phyloP scores from a whole-genome alignment of 1,140 invertebrate genomes.

The Planococcus citri region DNA sequence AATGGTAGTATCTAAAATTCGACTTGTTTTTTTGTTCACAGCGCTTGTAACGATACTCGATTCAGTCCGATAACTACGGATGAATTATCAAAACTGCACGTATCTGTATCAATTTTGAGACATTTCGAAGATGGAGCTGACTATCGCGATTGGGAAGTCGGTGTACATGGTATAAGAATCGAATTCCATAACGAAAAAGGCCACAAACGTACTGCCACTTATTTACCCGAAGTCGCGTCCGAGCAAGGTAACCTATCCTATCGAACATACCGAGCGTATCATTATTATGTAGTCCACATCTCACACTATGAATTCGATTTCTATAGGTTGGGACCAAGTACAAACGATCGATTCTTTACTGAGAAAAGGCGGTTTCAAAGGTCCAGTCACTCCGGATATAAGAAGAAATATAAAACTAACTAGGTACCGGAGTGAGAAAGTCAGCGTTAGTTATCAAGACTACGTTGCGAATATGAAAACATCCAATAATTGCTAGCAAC shows the following conservation, averaged over 20 bases:
- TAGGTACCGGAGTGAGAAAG: slow-evolving; percentile 83
- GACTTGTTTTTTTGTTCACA: slow-evolving; percentile 35
- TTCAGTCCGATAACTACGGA: slow-evolving; percentile 91
- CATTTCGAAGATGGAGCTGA: slow-evolving; percentile 91
- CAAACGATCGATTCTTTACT: slow-evolving; percentile 96
- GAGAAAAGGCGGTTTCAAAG: slow-evolving; percentile 92
- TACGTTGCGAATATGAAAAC: slow-evolving; percentile 51
- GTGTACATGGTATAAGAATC: slow-evolving; percentile 93
- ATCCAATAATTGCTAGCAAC: slow-evolving; percentile 46
- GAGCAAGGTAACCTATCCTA: slow-evolving; percentile 85
- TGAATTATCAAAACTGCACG: slow-evolving; percentile 81
- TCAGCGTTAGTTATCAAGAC: slow-evolving; percentile 69
- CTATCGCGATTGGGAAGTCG: slow-evolving; percentile 95
- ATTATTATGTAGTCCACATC: background rate
- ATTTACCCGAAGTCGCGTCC: slow-evolving; percentile 90
- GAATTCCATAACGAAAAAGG: slow-evolving; percentile 95
- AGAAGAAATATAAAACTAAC: slow-evolving; percentile 82
- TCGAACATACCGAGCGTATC: background rate
- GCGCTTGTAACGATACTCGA: slow-evolving; percentile 93
- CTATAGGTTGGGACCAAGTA: slow-evolving; percentile 77
- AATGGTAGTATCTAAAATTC: background rate
- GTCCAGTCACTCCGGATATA: slow-evolving; percentile 73
- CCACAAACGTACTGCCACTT: slow-evolving; percentile 89
- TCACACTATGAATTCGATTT: background rate
- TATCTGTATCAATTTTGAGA: slow-evolving; percentile 87